A percentile compares a stretch with the other conserved stretches of the same genome.
These are phyloP conservation scores for Drosophila planitibia DNA, from an alignment of 2,888 invertebrate genomes.

Conservation along the genomic window DNA sequence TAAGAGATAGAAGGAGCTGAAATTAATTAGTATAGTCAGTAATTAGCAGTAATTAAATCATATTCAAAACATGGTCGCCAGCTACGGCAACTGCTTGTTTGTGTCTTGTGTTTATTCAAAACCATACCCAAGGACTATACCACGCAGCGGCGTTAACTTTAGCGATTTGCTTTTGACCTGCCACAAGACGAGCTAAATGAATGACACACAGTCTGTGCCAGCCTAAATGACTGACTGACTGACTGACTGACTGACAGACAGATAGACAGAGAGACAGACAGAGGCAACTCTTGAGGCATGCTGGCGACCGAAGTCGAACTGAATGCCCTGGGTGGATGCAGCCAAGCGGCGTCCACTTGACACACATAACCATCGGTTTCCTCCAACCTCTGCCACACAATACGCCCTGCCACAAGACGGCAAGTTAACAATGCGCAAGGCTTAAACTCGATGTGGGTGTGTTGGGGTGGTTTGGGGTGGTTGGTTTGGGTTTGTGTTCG, in stretches of 20 bases:
- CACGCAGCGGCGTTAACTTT: constrained; percentile 62
- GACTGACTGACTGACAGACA: constrained; percentile 44
- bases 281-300: constrained; percentile 29
- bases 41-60: constrained; percentile 75
- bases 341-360: constrained; percentile 68
- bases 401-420: constrained; percentile 41
- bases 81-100: constrained; percentile 10
- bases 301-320: constrained; percentile 17
- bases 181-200: constrained; percentile 61
- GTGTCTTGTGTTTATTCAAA: constrained; percentile 54
- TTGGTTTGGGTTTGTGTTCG: constrained; percentile 18
- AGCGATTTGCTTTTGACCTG: constrained; percentile 72
- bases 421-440: constrained; percentile 67
- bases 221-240: constrained; percentile 55
- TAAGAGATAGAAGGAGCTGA: constrained; percentile 12
- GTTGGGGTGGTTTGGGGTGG: constrained; percentile 21
- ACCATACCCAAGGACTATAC: constrained; percentile 63
- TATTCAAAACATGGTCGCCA: constrained; percentile 57
- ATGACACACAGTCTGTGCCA: constrained; percentile 37
- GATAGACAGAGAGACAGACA: constrained; percentile 6
- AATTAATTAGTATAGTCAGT: constrained; percentile 63
- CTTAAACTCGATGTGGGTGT: constrained; percentile 15
- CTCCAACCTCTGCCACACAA: background rate
- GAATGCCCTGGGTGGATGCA: constrained; percentile 33
- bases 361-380: constrained; percentile 58